Conservation (phyloP, 2,888 invertebrate species). For the Mantis religiosa region DNA sequence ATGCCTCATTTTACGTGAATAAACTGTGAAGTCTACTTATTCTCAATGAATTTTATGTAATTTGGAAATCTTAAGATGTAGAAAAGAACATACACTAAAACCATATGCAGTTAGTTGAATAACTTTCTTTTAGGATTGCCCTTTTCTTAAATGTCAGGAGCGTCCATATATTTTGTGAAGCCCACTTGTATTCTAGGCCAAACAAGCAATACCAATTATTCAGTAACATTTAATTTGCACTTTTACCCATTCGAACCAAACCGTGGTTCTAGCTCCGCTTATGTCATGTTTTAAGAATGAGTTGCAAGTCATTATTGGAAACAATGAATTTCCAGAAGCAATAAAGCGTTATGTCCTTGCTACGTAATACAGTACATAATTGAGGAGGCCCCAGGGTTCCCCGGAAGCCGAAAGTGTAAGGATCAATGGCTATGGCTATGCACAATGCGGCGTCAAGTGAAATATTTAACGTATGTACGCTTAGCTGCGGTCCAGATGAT, state of each 20-base stretch:
- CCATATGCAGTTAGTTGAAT: too few species aligned
- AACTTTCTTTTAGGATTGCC: too few species aligned
- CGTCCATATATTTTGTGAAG: too few species aligned
- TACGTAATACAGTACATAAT: background rate
- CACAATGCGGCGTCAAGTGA: background rate
- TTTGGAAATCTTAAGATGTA: too few species aligned
- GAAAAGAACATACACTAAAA: too few species aligned
- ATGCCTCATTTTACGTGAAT: too few species aligned
- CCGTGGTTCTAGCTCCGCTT: background rate
- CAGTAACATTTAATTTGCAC: background rate
- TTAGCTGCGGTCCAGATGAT: background rate
- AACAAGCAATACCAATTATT: background rate
- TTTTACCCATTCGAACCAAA: background rate
- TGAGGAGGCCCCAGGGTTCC: background rate
- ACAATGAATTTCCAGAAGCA: background rate
- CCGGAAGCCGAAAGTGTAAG: background rate
- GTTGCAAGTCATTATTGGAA: background rate
- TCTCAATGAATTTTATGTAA: too few species aligned
- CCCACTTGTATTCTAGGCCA: too few species aligned
- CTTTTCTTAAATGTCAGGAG: too few species aligned
- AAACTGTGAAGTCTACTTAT: too few species aligned
- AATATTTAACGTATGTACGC: background rate
- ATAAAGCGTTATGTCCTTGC: background rate
- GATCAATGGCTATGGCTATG: background rate
- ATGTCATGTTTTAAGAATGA: background rate